Conservation (phyloP, 2,888 invertebrate species). For the Coenonympha glycerion region DNA sequence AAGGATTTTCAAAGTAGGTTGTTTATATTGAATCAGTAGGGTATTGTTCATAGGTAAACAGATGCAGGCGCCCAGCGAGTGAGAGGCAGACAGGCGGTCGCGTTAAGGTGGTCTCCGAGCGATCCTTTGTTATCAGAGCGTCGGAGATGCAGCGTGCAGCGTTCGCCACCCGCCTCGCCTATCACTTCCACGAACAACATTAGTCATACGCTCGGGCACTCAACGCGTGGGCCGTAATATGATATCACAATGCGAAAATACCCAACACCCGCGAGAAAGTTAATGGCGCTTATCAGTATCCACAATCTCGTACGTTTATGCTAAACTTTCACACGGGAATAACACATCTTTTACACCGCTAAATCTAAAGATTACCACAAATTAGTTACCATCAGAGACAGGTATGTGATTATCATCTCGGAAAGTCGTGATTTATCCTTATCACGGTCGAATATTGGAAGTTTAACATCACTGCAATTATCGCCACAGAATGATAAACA, state of each 20-base stretch:
- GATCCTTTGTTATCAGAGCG: slow-evolving; percentile 73
- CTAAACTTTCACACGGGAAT: slow-evolving; percentile 75
- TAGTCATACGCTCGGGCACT: slow-evolving; percentile 72
- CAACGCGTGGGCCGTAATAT: slow-evolving; percentile 76
- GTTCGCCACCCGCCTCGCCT: slow-evolving; percentile 55
- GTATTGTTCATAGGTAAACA: slow-evolving; percentile 28
- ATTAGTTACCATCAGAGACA: slow-evolving; percentile 83
- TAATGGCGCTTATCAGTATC: slow-evolving; percentile 78
- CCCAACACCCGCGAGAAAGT: slow-evolving; percentile 77
- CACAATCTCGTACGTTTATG: slow-evolving; percentile 73
- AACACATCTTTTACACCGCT: slow-evolving; percentile 47
- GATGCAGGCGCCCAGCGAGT: slow-evolving; percentile 10
- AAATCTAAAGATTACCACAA: slow-evolving; percentile 43
- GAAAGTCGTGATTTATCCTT: slow-evolving; percentile 80
- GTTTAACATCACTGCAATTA: slow-evolving; percentile 83
- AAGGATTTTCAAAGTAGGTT: slow-evolving; percentile 14
- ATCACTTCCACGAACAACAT: slow-evolving; percentile 73
- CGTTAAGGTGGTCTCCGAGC: slow-evolving; percentile 34
- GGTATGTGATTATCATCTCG: slow-evolving; percentile 85
- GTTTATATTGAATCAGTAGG: slow-evolving; percentile 2
- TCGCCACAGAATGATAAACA: slow-evolving; percentile 88
- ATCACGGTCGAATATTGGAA: slow-evolving; percentile 86
- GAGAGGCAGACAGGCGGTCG: slow-evolving; percentile 12
- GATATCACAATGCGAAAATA: slow-evolving; percentile 78
- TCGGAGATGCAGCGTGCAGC: slow-evolving; percentile 51